Conservation (phyloP, 2,888 invertebrate genomes). For the Sacculina carcini region DNA sequence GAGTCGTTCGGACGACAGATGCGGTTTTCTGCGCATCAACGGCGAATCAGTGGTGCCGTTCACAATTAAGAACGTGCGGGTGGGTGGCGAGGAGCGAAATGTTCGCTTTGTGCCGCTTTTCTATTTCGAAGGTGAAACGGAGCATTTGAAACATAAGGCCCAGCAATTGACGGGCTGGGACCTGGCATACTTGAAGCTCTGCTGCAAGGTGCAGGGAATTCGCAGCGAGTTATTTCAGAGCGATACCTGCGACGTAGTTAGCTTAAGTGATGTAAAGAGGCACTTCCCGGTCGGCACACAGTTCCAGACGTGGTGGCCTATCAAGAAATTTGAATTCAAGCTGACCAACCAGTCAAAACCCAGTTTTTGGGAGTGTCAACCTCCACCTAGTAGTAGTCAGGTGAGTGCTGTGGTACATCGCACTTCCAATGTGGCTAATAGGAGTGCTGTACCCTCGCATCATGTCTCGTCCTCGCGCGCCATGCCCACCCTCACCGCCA, state of each 20-base stretch:
- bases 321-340: conserved; percentile 30
- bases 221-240: conserved; percentile 69
- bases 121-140: conserved; percentile 62
- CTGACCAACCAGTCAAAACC: conserved; percentile 5
- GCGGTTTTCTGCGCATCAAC: conserved; percentile 72
- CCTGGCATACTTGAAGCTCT: conserved; percentile 69
- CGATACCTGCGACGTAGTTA: conserved; percentile 69
- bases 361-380: conserved; percentile 12
- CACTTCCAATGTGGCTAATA: conserved; percentile 19
- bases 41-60: conserved; percentile 82
- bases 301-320: conserved; percentile 81
- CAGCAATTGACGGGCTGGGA: conserved; percentile 74
- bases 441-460: conserved; percentile 18
- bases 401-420: conserved; percentile 23
- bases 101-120: conserved; percentile 66
- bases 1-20: conserved; percentile 32
- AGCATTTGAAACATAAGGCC: conserved; percentile 59
- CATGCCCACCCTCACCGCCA: too few species aligned
- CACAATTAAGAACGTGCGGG: conserved; percentile 6
- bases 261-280: conserved; percentile 63
- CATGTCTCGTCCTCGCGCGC: conserved; percentile 18
- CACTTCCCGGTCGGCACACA: conserved; percentile 68
- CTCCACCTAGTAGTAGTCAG: conserved; percentile 23
- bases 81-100: conserved; percentile 26
- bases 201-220: conserved; percentile 79